phyloP scores from a whole-genome alignment of 2,113 vertebrate genomes.

The Spheniscus mendiculus region DNA sequence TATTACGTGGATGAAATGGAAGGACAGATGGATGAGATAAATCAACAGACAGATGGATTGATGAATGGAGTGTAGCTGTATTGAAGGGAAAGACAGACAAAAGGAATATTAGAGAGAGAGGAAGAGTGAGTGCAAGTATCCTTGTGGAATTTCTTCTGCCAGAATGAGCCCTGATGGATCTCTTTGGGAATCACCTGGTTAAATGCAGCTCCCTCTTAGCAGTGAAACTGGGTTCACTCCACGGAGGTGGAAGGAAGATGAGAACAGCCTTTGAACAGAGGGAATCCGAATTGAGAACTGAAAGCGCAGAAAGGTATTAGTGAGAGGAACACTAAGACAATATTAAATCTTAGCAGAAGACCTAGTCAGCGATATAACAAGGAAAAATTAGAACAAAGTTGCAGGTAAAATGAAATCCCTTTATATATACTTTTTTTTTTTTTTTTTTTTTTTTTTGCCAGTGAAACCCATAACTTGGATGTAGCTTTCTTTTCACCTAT shows the following conservation, averaged over 20 bases:
- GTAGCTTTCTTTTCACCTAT: neutral
- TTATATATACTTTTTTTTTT: neutral
- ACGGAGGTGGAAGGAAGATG: neutral
- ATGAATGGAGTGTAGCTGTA: neutral
- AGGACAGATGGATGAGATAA: neutral
- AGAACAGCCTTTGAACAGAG: neutral
- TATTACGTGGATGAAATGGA: neutral
- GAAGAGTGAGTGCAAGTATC: neutral
- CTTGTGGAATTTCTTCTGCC: neutral
- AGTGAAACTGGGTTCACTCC: neutral
- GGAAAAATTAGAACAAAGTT: neutral
- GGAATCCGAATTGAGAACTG: neutral
- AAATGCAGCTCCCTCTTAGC: neutral
- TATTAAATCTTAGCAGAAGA: neutral
- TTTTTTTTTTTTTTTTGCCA: neutral
- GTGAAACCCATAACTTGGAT: neutral
- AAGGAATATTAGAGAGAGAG: neutral
- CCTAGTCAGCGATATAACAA: neutral
- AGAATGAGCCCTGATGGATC: neutral
- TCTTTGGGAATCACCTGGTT: neutral
- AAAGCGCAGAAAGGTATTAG: neutral
- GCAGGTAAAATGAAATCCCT: neutral
- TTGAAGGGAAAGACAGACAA: neutral
- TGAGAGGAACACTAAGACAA: neutral
- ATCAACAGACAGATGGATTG: neutral